Percentiles rank a stretch among this genome's conserved stretches.
phyloP scores from a whole-genome alignment of 1,140 invertebrate species.

The Drosophila suzukii region DNA sequence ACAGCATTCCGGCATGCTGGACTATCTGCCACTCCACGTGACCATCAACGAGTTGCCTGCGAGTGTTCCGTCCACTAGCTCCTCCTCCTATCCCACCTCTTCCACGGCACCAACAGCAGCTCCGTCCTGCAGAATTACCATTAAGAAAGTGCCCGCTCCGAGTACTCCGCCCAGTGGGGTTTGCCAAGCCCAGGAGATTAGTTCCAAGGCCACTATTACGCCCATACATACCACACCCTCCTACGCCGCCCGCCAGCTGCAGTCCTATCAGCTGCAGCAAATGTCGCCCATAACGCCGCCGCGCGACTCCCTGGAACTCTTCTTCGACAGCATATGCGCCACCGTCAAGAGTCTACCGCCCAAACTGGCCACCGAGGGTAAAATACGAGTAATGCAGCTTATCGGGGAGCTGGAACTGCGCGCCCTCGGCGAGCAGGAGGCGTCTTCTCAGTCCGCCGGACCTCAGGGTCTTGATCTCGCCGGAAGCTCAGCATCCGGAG shows the following conservation, averaged over 20 bases:
- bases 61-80: conserved; percentile 6
- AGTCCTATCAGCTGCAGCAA: conserved; percentile 57
- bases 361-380: conserved; percentile 75
- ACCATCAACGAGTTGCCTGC: conserved; percentile 67
- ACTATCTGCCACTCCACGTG: conserved; percentile 65
- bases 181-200: conserved; percentile 51
- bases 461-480: conserved; percentile 25
- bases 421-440: conserved; percentile 67
- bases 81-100: conserved; percentile 14
- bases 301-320: conserved; percentile 73
- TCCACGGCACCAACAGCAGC: conserved; percentile 19
- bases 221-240: conserved; percentile 51
- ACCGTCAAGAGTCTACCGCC: conserved; percentile 72
- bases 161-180: conserved; percentile 16
- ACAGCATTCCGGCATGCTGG: conserved; percentile 68
- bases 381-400: conserved; percentile 74
- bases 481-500: conserved; percentile 1
- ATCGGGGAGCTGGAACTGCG: conserved; percentile 74
- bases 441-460: conserved; percentile 8
- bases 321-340: conserved; percentile 77
- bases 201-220: conserved; percentile 68
- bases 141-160: conserved; percentile 63
- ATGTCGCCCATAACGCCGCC: conserved; percentile 30
- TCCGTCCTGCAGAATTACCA: conserved; percentile 67
- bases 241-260: conserved; percentile 35